Conservation (phyloP, 1,140 invertebrate genomes). For the Scaptomyza montana region DNA sequence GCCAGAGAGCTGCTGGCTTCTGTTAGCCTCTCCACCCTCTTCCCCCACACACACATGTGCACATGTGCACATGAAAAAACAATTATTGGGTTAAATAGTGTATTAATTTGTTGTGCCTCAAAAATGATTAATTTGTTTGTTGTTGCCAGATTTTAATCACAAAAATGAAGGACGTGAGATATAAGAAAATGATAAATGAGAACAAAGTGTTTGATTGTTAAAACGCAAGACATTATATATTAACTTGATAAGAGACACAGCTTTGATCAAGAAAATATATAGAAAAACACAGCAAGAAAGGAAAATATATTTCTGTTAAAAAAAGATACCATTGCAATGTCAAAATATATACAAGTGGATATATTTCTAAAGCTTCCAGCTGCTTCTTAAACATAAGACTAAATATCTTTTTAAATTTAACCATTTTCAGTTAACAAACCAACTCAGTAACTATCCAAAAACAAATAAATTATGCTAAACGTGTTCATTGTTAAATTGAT, state of each 20-base stretch:
- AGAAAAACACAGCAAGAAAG: too few relatives aligned
- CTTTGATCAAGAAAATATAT: background rate
- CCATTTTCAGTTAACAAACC: too few relatives aligned
- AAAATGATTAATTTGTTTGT: background rate
- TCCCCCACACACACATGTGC: background rate
- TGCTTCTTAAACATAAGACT: too few relatives aligned
- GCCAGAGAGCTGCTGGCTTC: slow-evolving; percentile 54
- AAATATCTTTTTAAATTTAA: too few relatives aligned
- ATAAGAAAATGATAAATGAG: too few relatives aligned
- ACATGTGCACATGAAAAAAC: slow-evolving; percentile 1
- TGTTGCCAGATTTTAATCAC: background rate
- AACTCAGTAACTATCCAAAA: too few relatives aligned
- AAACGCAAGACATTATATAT: background rate
- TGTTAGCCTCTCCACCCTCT: background rate
- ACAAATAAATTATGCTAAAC: background rate
- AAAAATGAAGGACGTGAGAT: background rate
- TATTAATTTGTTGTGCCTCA: slow-evolving; percentile 3
- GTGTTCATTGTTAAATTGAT: background rate
- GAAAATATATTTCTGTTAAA: too few relatives aligned
- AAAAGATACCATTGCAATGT: too few relatives aligned
- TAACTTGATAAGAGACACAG: background rate
- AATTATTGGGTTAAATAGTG: slow-evolving; percentile 34
- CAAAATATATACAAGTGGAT: too few relatives aligned
- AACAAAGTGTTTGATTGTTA: too few relatives aligned
- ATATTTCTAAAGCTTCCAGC: too few relatives aligned